phyloP scores from a whole-genome alignment of 2,797 vertebrate genomes.

The Buceros bicornis region DNA sequence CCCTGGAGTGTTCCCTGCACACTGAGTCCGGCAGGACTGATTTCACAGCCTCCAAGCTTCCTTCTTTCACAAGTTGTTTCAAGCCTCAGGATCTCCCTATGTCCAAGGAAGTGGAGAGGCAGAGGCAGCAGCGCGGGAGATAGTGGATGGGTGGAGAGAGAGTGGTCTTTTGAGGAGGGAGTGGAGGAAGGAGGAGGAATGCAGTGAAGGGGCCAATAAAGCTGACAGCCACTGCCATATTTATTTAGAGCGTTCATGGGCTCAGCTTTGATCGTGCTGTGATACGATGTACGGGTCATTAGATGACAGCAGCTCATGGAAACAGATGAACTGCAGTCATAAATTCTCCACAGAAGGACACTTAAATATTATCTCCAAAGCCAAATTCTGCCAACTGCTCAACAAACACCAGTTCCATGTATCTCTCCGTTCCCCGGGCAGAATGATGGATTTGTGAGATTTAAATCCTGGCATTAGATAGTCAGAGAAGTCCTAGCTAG shows the following conservation, averaged over 20 bases:
- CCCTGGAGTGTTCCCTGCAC: no score
- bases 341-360: background rate
- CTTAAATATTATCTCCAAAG: background rate
- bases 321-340: background rate
- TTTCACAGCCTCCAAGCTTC: background rate
- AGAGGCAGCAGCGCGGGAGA: background rate
- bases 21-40: background rate
- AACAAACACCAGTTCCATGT: background rate
- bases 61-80: background rate
- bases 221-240: background rate
- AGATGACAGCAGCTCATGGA: background rate
- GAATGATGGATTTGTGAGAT: background rate
- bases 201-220: background rate
- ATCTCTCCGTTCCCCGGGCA: background rate
- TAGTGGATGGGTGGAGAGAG: background rate
- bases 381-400: background rate
- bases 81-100: accelerated
- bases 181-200: background rate
- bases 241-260: background rate
- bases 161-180: accelerated
- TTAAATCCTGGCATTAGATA: background rate
- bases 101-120: background rate
- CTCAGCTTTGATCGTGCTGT: background rate
- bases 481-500: background rate
- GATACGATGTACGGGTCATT: background rate